Evolutionary conservation across 2,888 invertebrate genomes (phyloP).

Genomic region (Julus scanicus): DNA sequence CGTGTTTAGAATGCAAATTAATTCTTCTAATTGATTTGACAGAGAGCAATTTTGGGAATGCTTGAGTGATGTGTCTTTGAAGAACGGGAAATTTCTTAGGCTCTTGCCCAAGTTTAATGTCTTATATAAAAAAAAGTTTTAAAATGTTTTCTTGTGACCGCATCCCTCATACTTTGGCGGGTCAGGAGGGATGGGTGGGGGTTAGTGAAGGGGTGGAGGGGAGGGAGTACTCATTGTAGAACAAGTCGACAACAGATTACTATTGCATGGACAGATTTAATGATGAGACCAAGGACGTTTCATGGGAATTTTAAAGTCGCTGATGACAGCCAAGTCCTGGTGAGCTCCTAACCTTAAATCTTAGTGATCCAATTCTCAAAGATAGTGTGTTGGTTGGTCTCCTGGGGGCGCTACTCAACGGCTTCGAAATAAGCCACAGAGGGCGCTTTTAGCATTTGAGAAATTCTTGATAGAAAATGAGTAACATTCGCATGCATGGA

Average conservation of each 20-base stretch:
- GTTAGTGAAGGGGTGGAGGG: background rate
- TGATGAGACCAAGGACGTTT: background rate
- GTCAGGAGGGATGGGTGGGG: background rate
- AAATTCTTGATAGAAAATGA: too few species aligned
- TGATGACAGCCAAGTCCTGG: background rate
- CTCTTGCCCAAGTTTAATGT: background rate
- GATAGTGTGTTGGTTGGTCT: background rate
- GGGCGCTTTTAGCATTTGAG: too few species aligned
- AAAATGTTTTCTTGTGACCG: background rate
- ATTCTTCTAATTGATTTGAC: constrained; percentile 1
- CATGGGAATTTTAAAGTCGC: background rate
- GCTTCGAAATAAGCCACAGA: too few species aligned
- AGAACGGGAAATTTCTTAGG: background rate
- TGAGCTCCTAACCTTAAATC: background rate
- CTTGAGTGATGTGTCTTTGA: constrained; percentile 11
- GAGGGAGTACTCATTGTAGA: too few species aligned
- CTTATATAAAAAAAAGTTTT: background rate
- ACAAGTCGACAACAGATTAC: background rate
- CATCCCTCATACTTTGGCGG: background rate
- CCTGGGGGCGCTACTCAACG: background rate
- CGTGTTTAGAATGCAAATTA: background rate
- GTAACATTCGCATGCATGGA: too few species aligned
- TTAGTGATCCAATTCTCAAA: background rate
- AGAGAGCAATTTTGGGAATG: background rate
- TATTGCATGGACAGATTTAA: background rate